Percentiles rank a stretch among this genome's conserved stretches.
Evolutionary conservation across 53 echinoderm and acorn worm genomes (phyloP).

Genomic region (Luidia sarsii): DNA sequence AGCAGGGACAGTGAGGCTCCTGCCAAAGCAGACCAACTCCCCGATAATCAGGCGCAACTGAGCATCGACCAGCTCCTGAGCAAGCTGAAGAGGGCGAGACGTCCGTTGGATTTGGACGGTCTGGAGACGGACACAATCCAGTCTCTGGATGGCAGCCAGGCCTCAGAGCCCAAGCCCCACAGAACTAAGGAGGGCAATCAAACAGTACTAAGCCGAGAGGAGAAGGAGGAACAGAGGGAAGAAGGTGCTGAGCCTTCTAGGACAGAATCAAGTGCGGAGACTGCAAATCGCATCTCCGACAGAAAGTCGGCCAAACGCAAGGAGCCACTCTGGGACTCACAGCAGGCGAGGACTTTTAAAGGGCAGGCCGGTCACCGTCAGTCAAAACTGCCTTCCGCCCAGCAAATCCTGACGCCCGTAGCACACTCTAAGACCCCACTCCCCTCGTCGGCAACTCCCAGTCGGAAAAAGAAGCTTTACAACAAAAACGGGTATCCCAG

Average conservation of each 20-base stretch:
- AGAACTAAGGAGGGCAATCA: slow-evolving; percentile 15
- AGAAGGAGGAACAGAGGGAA: neutral
- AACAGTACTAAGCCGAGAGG: neutral
- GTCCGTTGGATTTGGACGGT: slow-evolving; percentile 9
- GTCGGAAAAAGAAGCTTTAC: no score
- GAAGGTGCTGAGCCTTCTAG: neutral
- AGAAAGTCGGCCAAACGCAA: slow-evolving; percentile 15
- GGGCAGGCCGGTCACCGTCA: slow-evolving; percentile 9
- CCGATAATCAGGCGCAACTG: slow-evolving; percentile 7
- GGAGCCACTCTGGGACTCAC: slow-evolving; percentile 29
- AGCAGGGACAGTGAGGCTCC: slow-evolving; percentile 8
- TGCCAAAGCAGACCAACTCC: slow-evolving; percentile 16
- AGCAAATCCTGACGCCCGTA: no score
- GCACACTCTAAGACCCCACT: no score
- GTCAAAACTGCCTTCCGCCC: slow-evolving; percentile 3
- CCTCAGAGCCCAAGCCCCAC: slow-evolving; percentile 19
- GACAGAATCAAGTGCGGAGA: neutral
- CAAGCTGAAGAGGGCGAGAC: slow-evolving; percentile 28
- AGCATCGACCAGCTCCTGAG: slow-evolving; percentile 24
- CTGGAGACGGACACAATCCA: neutral
- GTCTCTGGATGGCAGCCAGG: neutral
- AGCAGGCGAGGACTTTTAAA: neutral
- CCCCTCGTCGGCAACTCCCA: no score
- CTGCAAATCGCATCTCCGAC: slow-evolving; percentile 31
- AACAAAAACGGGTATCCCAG: no score